Evolutionary conservation across 1,140 invertebrate genomes (phyloP).

Genomic region (Nixonia krombeini): DNA sequence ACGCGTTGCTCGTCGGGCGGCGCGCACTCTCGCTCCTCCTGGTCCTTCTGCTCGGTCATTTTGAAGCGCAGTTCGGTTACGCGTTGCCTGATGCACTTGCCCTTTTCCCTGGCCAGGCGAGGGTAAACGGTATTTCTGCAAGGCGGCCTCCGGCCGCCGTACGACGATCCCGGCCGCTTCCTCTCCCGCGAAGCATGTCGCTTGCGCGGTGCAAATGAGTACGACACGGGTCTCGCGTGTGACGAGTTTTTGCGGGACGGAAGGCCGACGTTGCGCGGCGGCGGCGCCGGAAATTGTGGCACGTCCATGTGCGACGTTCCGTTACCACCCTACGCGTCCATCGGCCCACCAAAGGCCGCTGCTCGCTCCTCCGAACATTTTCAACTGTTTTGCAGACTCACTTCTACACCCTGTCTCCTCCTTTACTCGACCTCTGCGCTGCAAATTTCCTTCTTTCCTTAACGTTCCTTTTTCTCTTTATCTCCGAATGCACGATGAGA

Average conservation of each 20-base stretch:
- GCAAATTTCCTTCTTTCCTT: too few species aligned
- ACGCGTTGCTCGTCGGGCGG: slow-evolving; percentile 49
- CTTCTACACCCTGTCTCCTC: too few species aligned
- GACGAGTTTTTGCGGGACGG: slow-evolving; percentile 41
- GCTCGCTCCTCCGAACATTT: background rate
- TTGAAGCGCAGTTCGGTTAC: slow-evolving; percentile 53
- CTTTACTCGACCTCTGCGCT: too few species aligned
- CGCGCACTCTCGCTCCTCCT: slow-evolving; percentile 46
- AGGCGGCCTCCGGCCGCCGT: slow-evolving; percentile 18
- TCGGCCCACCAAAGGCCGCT: background rate
- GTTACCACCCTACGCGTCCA: background rate
- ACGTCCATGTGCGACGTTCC: slow-evolving; percentile 54
- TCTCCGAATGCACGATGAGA: too few species aligned
- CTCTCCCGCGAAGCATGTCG: slow-evolving; percentile 18
- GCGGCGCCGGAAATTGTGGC: slow-evolving; percentile 61
- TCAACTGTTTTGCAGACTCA: too few species aligned
- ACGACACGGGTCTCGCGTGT: slow-evolving; percentile 35
- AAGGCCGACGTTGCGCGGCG: slow-evolving; percentile 33
- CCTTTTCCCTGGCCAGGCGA: slow-evolving; percentile 25
- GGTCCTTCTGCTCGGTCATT: slow-evolving; percentile 51
- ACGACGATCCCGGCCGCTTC: slow-evolving; percentile 14
- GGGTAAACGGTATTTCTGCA: slow-evolving; percentile 39
- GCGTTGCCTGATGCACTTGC: slow-evolving; percentile 40
- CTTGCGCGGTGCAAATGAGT: slow-evolving; percentile 33
- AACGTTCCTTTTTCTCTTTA: too few species aligned